A percentile compares a stretch with the other conserved stretches of the same genome.
Evolutionary conservation across 2,888 invertebrate genomes (phyloP).

Genomic region (Macaria notata): DNA sequence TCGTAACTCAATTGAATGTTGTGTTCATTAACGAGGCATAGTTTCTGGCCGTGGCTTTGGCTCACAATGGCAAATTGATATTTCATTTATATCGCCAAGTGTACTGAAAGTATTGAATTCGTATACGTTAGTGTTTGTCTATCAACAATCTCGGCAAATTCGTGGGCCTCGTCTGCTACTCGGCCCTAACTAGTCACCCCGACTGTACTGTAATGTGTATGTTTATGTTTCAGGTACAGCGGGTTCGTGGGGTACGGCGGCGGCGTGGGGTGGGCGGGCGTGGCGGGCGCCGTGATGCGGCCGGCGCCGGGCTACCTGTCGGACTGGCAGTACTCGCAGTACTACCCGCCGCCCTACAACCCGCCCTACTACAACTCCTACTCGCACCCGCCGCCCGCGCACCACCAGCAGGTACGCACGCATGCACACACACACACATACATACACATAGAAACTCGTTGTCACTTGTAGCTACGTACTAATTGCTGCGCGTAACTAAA

Average conservation of each 20-base stretch:
- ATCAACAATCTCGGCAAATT: no score
- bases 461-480: not conserved
- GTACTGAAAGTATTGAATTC: no score
- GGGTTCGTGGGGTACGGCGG: constrained; percentile 78
- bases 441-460: not conserved
- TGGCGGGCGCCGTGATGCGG: constrained; percentile 66
- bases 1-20: no score
- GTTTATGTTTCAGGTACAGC: constrained; percentile 56
- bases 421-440: constrained; percentile 2
- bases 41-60: no score
- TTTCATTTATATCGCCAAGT: no score
- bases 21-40: no score
- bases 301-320: constrained; percentile 77
- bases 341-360: constrained; percentile 67
- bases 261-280: constrained; percentile 60
- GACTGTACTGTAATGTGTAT: no score
- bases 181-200: no score
- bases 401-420: constrained; percentile 66
- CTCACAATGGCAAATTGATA: no score
- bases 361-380: constrained; percentile 69
- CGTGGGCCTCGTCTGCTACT: no score
- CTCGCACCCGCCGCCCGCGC: constrained; percentile 71
- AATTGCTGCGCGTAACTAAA: no score
- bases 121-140: no score
- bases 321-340: constrained; percentile 77